Conservation (phyloP, 30 jellyfish, hydroid and myxozoan species). For the Turritopsis rubra region DNA sequence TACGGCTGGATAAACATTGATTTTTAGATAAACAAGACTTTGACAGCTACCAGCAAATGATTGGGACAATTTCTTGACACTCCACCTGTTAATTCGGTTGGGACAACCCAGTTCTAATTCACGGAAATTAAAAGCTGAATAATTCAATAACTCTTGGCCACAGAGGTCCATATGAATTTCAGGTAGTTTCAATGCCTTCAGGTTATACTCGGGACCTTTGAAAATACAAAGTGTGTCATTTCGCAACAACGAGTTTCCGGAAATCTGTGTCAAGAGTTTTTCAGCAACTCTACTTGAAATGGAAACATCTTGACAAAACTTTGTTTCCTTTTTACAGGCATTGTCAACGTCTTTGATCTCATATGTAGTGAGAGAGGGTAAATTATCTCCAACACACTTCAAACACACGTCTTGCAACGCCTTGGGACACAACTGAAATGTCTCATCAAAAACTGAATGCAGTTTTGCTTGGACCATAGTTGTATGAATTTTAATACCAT, state of each 20-base stretch:
- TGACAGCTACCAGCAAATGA: slow-evolving; percentile 25
- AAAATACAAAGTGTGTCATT: slow-evolving; percentile 23
- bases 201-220: slow-evolving; percentile 1
- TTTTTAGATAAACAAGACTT: slow-evolving; percentile 10
- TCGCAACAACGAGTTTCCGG: not conserved
- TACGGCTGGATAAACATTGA: slow-evolving; percentile 29
- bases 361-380: slow-evolving; percentile 19
- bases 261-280: slow-evolving; percentile 20
- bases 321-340: not conserved
- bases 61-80: slow-evolving; percentile 3
- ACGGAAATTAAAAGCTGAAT: slow-evolving; percentile 13
- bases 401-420: slow-evolving; percentile 36
- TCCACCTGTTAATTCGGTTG: slow-evolving; percentile 11
- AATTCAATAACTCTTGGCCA: slow-evolving; percentile 22
- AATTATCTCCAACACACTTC: not conserved
- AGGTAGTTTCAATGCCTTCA: slow-evolving; percentile 39
- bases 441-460: slow-evolving; percentile 35
- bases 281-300: slow-evolving; percentile 28
- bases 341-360: not conserved
- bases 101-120: slow-evolving; percentile 20
- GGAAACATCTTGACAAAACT: slow-evolving; percentile 4
- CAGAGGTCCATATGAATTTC: slow-evolving; percentile 25
- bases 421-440: slow-evolving; percentile 12
- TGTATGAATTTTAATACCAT: not conserved
- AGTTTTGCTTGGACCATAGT: slow-evolving; percentile 37